These are phyloP conservation scores for Lacanobia wlatinum DNA, from an alignment of 2,888 invertebrate genomes.

Conservation along the genomic window DNA sequence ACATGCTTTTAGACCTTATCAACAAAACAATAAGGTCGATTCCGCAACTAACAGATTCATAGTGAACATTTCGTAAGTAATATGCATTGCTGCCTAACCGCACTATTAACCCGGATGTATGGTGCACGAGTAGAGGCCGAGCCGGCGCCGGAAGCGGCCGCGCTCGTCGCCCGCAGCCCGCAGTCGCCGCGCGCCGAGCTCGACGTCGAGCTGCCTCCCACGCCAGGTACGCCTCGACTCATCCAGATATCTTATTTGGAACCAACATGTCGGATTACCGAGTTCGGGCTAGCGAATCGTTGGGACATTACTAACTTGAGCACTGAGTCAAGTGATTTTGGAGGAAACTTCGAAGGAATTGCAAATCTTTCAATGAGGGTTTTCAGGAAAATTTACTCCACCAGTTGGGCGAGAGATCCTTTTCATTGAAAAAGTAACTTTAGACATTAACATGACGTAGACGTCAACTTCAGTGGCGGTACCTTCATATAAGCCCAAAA, in stretches of 20 bases:
- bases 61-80: conserved; percentile 41
- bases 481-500: too few species aligned
- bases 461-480: too few species aligned
- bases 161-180: conserved; percentile 65
- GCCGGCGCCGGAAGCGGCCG: conserved; percentile 70
- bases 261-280: background rate
- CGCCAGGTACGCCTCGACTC: conserved; percentile 80
- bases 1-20: conserved; percentile 3
- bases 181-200: conserved; percentile 75
- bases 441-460: too few species aligned
- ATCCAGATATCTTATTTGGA: background rate
- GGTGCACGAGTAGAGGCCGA: conserved; percentile 79
- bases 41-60: conserved; percentile 27
- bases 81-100: conserved; percentile 66
- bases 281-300: background rate
- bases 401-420: too few species aligned
- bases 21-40: background rate
- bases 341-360: background rate
- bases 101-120: conserved; percentile 65
- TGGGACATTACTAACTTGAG: background rate
- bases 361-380: background rate
- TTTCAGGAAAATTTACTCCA: too few species aligned
- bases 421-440: too few species aligned
- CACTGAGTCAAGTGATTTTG: background rate
- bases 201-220: conserved; percentile 80